A percentile compares a stretch with the other conserved stretches of the same genome.
phyloP scores from a whole-genome alignment of 1,140 invertebrate species.

The Bombus confusus region DNA sequence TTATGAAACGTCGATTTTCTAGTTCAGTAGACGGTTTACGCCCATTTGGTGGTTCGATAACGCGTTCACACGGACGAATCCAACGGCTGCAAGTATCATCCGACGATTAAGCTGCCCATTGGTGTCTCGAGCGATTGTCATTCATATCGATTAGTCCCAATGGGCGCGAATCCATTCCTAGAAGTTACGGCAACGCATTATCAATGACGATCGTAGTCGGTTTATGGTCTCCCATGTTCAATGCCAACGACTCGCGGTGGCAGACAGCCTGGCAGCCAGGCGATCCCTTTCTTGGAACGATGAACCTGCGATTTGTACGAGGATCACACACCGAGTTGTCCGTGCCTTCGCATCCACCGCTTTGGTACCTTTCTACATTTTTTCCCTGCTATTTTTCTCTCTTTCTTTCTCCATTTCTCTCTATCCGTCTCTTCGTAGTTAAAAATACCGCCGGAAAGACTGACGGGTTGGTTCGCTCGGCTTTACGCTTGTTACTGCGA shows the following conservation, averaged over 20 bases:
- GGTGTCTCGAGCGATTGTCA: slow-evolving; percentile 29
- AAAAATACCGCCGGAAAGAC: slow-evolving; percentile 14
- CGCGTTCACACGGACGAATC: not conserved
- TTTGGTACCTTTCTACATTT: slow-evolving; percentile 26
- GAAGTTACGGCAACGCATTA: slow-evolving; percentile 67
- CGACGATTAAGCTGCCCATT: slow-evolving; percentile 6
- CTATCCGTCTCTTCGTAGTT: slow-evolving; percentile 2
- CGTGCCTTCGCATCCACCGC: slow-evolving; percentile 22
- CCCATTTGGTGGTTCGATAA: not conserved
- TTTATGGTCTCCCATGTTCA: slow-evolving; percentile 68
- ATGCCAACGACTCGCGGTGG: slow-evolving; percentile 58
- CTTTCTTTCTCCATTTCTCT: not conserved
- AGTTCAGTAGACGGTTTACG: not conserved
- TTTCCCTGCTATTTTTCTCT: not conserved
- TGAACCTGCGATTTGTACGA: slow-evolving; percentile 61
- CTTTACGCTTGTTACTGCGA: not conserved
- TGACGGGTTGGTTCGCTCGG: not conserved
- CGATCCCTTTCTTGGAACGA: slow-evolving; percentile 70
- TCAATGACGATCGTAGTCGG: slow-evolving; percentile 70
- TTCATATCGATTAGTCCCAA: slow-evolving; percentile 50
- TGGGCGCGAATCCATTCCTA: slow-evolving; percentile 59
- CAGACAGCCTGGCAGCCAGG: slow-evolving; percentile 77
- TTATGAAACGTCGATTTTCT: not conserved
- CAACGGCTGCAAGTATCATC: not conserved
- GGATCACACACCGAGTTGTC: slow-evolving; percentile 62